A percentile compares a stretch with the other conserved stretches of the same genome.
These are phyloP conservation scores for Nautilus pompilius DNA, from an alignment of 1,140 invertebrate genomes.

Conservation along the genomic window DNA sequence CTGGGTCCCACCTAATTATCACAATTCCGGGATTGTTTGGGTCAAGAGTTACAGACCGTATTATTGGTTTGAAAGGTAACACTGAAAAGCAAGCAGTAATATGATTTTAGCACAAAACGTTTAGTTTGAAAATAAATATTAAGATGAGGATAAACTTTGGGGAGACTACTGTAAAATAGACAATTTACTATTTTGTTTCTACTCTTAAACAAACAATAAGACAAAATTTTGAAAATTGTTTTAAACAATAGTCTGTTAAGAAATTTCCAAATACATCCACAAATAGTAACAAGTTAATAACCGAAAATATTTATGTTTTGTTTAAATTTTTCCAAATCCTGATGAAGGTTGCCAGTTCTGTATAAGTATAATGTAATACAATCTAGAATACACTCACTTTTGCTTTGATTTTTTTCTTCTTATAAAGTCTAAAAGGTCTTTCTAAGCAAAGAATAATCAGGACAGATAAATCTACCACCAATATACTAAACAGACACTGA, in stretches of 20 bases:
- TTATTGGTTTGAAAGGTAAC: conserved; percentile 85
- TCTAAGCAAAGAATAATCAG: no score
- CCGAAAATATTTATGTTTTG: no score
- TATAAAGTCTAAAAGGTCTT: no score
- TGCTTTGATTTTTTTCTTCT: no score
- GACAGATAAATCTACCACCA: no score
- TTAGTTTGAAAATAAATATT: not conserved
- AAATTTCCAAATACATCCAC: not conserved
- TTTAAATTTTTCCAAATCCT: no score
- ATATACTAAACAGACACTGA: no score
- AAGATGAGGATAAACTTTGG: not conserved
- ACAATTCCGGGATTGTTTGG: conserved; percentile 60
- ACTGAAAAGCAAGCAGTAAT: conserved; percentile 59
- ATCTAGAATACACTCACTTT: no score
- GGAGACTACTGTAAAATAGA: not conserved
- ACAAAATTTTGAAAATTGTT: not conserved
- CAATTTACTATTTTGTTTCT: not conserved
- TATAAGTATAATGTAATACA: no score
- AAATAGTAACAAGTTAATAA: not conserved
- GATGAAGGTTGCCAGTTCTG: no score
- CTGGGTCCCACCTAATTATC: conserved; percentile 89
- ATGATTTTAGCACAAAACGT: not conserved
- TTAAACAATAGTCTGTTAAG: not conserved
- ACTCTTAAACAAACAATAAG: not conserved
- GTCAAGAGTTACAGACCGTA: conserved; percentile 71